Base-by-base conservation (phyloP, 2,113 vertebrate genomes). In the Candoia aspera region DNA sequence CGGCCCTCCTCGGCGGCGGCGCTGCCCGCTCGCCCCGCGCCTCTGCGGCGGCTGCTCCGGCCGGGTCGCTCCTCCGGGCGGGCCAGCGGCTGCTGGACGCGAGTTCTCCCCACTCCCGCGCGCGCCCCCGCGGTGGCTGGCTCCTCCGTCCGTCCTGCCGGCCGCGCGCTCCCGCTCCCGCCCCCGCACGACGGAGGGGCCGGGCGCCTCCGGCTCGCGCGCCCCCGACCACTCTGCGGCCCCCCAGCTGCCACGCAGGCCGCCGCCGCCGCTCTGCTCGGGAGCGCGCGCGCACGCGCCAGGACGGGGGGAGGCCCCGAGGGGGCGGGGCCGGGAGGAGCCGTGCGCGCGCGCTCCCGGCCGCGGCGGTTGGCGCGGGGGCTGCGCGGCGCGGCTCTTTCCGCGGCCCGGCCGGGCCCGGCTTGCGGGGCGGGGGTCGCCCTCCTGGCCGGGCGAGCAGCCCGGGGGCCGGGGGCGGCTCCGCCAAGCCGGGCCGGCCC, bases 221-320 rank as follows among this genome's bases (percentile, higher is more conserved):
- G 94, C 62, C 19, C 2, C 88, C 88, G 3, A 55, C 53, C 4
- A 3, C 9, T n/a, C 21, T 53, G 46, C 3, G 24, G 1, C 24
- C n/a, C n/a, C 26, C 15, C 29, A 23, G 89, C 60, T 90, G 91
- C 60, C 88, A 95, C 94, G 95, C 96, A 95, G 96, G 93, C 95
- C 62, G 55, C 87, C 3, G 55, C 87, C 3, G 12, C 64, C 2
- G 55, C 62, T 68, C 13, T 19, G 33, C 86, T 24, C 21, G 4
- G 26, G 19, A 26, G 17, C 37, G 13, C 53, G 4, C 57, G 24
- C 42, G 9, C 12, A 2, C 8, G 9, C 8, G 26, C 83, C 37
- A 2, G 21, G 21, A 3, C 6, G 2, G 17, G 8, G 8, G 8
- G 55, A 13, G 1, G 8, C 2, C 42, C 42, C 42, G 8, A 12